phyloP scores from a whole-genome alignment of 2,888 invertebrate species.

The Dexiosoma caninum region DNA sequence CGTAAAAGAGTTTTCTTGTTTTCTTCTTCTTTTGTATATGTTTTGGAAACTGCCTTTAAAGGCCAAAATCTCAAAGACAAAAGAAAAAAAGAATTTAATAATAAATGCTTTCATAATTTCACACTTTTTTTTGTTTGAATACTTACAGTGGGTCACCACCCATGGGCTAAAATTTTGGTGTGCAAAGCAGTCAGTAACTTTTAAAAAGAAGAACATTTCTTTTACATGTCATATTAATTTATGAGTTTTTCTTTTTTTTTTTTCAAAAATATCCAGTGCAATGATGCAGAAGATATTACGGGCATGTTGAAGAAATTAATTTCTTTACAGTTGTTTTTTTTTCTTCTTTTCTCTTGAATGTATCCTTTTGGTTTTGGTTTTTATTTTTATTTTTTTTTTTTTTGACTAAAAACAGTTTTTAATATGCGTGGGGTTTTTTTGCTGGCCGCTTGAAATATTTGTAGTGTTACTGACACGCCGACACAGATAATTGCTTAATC shows the following conservation, averaged over 20 bases:
- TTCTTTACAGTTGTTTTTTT: not conserved
- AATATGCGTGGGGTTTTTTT: slow-evolving; percentile 29
- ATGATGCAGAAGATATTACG: not conserved
- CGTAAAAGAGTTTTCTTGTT: not conserved
- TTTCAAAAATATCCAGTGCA: not conserved
- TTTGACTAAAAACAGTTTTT: not conserved
- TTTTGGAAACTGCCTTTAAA: not conserved
- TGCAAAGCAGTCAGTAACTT: slow-evolving; percentile 1
- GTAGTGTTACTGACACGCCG: not conserved
- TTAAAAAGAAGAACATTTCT: slow-evolving; percentile 19
- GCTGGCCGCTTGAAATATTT: not conserved
- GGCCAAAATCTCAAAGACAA: not conserved
- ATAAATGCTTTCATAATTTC: slow-evolving; percentile 32
- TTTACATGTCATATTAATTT: slow-evolving; percentile 52
- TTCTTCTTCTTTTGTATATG: not conserved
- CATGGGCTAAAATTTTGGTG: slow-evolving; percentile 38
- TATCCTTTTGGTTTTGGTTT: too few relatives aligned
- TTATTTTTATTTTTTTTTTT: not conserved
- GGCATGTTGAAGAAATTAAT: slow-evolving; percentile 14
- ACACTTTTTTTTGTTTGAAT: slow-evolving; percentile 31
- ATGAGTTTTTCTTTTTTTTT: slow-evolving; percentile 7
- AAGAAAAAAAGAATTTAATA: not conserved
- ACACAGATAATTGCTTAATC: slow-evolving; percentile 37
- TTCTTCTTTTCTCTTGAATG: not conserved
- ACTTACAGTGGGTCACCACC: slow-evolving; percentile 56